Evolutionary conservation across 2,797 vertebrate species (phyloP).

Genomic region (Girardinus metallicus): DNA sequence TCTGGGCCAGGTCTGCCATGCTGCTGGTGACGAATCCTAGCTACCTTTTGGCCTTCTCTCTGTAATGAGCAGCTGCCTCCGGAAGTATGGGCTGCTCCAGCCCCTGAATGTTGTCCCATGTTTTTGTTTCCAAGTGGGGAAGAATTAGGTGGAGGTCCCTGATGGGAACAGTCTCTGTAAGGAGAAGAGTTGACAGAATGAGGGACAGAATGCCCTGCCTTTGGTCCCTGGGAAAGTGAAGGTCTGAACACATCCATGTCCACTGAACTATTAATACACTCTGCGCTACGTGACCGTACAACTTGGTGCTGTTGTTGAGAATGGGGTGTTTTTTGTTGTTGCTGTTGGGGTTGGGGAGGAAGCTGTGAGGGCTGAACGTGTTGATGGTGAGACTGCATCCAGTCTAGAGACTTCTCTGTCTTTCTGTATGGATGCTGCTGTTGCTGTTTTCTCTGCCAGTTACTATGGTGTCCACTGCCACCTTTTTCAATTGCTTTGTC

Average conservation of each 20-base stretch:
- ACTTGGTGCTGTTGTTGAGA: conserved; percentile 83
- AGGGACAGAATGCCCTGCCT: conserved; percentile 84
- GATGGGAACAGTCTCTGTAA: conserved; percentile 89
- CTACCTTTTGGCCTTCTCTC: conserved; percentile 90
- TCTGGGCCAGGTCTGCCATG: conserved; percentile 81
- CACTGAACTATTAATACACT: conserved; percentile 84
- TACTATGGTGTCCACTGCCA: conserved; percentile 73
- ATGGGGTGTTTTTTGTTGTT: conserved; percentile 62
- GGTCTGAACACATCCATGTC: conserved; percentile 85
- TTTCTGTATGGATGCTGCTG: conserved; percentile 88
- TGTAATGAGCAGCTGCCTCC: conserved; percentile 91
- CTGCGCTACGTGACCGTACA: conserved; percentile 82
- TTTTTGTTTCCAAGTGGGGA: conserved; percentile 79
- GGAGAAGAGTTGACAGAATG: conserved; percentile 86
- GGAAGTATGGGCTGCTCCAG: conserved; percentile 54
- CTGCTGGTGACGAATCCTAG: conserved; percentile 95
- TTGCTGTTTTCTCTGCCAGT: conserved; percentile 83
- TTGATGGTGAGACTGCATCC: conserved; percentile 85
- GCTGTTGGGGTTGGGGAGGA: conserved; percentile 70
- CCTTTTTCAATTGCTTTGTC: conserved; percentile 85
- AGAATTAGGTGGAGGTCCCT: conserved; percentile 75
- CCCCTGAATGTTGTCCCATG: conserved; percentile 72
- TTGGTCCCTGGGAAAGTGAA: conserved; percentile 82
- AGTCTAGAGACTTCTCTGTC: conserved; percentile 87
- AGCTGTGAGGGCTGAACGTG: conserved; percentile 76